A percentile compares a stretch with the other conserved stretches of the same genome.
These are phyloP conservation scores for Drosophila ercepeae DNA, from an alignment of 1,140 invertebrate species.

Conservation along the genomic window DNA sequence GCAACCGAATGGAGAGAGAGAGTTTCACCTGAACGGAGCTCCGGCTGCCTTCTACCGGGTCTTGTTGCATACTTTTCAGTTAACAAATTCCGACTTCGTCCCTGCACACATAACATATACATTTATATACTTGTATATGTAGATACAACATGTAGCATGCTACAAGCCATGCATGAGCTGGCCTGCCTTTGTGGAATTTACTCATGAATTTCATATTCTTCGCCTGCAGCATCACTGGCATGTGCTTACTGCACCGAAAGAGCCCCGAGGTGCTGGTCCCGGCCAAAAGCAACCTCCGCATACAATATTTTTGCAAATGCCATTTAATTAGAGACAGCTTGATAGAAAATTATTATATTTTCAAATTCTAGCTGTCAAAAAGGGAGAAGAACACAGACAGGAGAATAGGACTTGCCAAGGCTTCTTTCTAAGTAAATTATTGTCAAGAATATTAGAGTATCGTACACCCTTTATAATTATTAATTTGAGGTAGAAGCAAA, in stretches of 20 bases:
- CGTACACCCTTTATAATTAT: too few species aligned
- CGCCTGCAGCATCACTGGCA: constrained; percentile 11
- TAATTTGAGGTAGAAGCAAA: too few species aligned
- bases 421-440: too few species aligned
- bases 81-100: constrained; percentile 58
- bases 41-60: constrained; percentile 5
- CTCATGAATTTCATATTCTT: constrained; percentile 74
- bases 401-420: too few species aligned
- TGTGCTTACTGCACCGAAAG: constrained; percentile 1
- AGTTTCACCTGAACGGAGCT: constrained; percentile 17
- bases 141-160: neutral
- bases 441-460: too few species aligned
- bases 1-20: neutral
- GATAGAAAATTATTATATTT: neutral
- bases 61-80: constrained; percentile 69
- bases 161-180: constrained; percentile 33
- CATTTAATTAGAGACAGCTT: constrained; percentile 16
- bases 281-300: neutral
- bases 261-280: neutral
- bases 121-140: neutral
- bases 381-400: neutral
- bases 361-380: neutral
- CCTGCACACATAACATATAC: neutral
- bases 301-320: constrained; percentile 7
- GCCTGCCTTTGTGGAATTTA: constrained; percentile 56